Evolutionary conservation across 2,113 vertebrate species (phyloP).

Genomic region (Mugil cephalus): DNA sequence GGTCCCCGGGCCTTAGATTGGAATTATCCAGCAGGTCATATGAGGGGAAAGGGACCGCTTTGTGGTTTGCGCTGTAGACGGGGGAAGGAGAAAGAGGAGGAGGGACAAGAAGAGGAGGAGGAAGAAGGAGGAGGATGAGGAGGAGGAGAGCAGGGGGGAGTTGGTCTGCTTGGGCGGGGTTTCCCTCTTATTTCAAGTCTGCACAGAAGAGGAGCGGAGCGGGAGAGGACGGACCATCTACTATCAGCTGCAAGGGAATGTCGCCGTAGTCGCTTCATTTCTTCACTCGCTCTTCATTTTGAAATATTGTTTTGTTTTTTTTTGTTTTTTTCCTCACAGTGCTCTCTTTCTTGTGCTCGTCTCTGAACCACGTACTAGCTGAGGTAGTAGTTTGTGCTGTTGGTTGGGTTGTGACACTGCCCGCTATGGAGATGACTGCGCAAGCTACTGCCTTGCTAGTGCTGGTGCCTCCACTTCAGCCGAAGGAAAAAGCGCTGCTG

Average conservation of each 20-base stretch:
- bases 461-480: constrained; percentile 86
- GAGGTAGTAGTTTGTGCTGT: constrained; percentile 99
- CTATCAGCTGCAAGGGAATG: constrained; percentile 40
- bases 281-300: background rate
- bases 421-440: constrained; percentile 99
- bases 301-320: background rate
- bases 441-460: constrained; percentile 99
- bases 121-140: constrained; percentile 16
- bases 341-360: no score
- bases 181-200: constrained; percentile 77
- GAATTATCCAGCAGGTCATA: constrained; percentile 76
- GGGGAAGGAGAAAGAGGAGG: background rate
- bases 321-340: background rate
- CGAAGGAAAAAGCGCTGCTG: constrained; percentile 15
- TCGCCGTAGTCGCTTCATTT: background rate
- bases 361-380: constrained; percentile 91
- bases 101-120: no score
- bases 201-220: constrained; percentile 56
- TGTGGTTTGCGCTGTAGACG: constrained; percentile 44
- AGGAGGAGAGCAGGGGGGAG: constrained; percentile 36
- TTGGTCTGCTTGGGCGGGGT: constrained; percentile 81
- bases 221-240: constrained; percentile 18
- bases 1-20: constrained; percentile 20
- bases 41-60: constrained; percentile 77
- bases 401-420: constrained; percentile 98